Evolutionary conservation across 1,140 invertebrate genomes (phyloP), one percentile per base, ranked within the genome.

Genomic region (Steinernema khuongi): DNA sequence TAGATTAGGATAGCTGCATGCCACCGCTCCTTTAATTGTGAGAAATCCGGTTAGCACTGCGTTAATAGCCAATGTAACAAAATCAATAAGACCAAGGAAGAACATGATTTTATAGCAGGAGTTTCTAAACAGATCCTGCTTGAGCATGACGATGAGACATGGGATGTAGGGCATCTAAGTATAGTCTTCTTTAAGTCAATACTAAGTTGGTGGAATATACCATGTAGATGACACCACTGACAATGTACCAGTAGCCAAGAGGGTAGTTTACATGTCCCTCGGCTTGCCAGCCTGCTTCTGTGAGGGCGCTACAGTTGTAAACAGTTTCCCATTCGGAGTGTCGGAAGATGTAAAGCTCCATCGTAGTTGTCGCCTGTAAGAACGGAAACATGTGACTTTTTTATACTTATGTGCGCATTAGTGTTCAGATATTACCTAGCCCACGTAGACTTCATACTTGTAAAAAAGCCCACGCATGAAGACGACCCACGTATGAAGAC

Each of bases 51-150:
- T 76, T 17, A 75, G 31, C n/a, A 77, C 36, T 2, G 36, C 72
- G 43, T 60, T 77, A 1, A 77, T 31, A n/a, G 43, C 29, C 22
- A 76, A 28, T n/a, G 1, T 28, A 70, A 71, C 22, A 18, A 71
- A 68, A 14, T 69, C 31, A 26, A 44, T 26, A 1, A 26, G 1
- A 7, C 31, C 33, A 66, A 71, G 33, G n/a, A 1, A 75, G 7
- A 75, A 75, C 74, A 75, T 75, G 31, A 75, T 68, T 44, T 75
- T 11, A 22, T 19, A 76, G 72, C 74, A 75, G 33, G 74, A 76
- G n/a, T 33, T 75, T 32, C 76, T 74, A 44, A 75, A 76, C 29
- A 41, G 36, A n/a, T 41, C 36, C 7, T 75, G 74, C 14, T 75
- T 75, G n/a, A 44, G 72, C 28, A 75, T 75, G 1, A 74, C 74